Evolutionary conservation across 2,888 invertebrate genomes (phyloP).

Genomic region (Elgonia sp.): DNA sequence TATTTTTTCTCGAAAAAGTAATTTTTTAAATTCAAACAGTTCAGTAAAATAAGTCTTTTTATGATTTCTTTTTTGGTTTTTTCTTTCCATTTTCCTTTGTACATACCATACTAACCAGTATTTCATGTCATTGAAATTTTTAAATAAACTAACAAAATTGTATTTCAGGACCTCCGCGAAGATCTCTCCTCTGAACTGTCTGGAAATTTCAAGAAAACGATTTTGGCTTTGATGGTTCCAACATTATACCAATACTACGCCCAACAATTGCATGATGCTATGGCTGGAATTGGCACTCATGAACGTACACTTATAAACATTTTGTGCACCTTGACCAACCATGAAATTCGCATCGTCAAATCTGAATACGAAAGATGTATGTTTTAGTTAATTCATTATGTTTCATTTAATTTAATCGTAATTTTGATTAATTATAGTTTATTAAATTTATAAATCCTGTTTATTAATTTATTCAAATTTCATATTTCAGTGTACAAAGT

Average conservation of each 20-base stretch:
- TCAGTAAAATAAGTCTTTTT: too few species aligned
- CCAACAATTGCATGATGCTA: conserved; percentile 88
- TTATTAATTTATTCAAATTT: too few species aligned
- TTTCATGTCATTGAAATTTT: too few species aligned
- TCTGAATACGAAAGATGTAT: conserved; percentile 85
- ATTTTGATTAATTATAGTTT: too few species aligned
- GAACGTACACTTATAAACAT: conserved; percentile 89
- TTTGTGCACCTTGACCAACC: conserved; percentile 88
- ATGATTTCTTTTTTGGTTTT: too few species aligned
- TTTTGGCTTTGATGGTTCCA: neutral
- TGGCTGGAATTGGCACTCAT: conserved; percentile 89
- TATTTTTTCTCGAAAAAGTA: too few species aligned
- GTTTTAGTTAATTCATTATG: too few species aligned
- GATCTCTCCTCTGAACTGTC: conserved; percentile 89
- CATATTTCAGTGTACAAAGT: conserved; percentile 91
- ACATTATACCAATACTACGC: conserved; percentile 87
- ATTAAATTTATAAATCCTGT: too few species aligned
- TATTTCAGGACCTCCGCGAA: conserved; percentile 86
- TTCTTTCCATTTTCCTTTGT: neutral
- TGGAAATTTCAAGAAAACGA: conserved; percentile 88
- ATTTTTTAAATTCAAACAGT: too few species aligned
- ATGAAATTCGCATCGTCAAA: conserved; percentile 87
- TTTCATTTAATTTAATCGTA: too few species aligned
- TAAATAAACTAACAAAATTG: neutral
- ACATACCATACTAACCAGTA: neutral